These are phyloP conservation scores for Tetrax tetrax DNA, from an alignment of 2,113 vertebrate genomes.

Conservation along the genomic window DNA sequence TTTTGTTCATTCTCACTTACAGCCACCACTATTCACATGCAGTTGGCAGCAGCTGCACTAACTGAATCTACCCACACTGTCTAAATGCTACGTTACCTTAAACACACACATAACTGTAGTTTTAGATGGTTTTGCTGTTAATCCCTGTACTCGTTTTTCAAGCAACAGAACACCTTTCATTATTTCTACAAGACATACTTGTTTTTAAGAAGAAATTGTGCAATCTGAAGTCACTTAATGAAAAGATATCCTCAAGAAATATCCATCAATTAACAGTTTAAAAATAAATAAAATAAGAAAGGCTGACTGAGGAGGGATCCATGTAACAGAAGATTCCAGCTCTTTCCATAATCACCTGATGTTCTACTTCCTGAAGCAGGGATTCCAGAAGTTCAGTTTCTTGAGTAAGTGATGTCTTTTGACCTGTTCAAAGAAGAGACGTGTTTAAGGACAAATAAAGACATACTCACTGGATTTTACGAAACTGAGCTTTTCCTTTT, in stretches of 20 bases:
- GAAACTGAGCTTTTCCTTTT: neutral
- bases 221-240: neutral
- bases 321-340: neutral
- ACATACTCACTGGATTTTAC: neutral
- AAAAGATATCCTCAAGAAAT: neutral
- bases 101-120: neutral
- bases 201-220: neutral
- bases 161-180: neutral
- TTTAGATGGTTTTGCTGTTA: neutral
- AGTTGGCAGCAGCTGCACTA: neutral
- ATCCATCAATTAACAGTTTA: neutral
- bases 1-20: neutral
- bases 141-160: neutral
- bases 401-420: slow-evolving; percentile 97
- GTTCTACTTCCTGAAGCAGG: slow-evolving; percentile 96
- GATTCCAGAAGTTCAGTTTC: slow-evolving; percentile 98
- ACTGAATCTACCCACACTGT: neutral
- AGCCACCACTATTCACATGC: neutral
- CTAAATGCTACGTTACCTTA: neutral
- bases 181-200: neutral
- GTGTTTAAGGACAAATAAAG: slow-evolving; percentile 7
- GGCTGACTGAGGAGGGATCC: neutral
- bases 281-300: neutral
- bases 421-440: slow-evolving; percentile 79
- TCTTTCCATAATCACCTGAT: slow-evolving; percentile 84